A percentile compares a stretch with the other conserved stretches of the same genome.
Evolutionary conservation across 1,140 invertebrate genomes (phyloP).

Genomic region (Danaus melanippus): DNA sequence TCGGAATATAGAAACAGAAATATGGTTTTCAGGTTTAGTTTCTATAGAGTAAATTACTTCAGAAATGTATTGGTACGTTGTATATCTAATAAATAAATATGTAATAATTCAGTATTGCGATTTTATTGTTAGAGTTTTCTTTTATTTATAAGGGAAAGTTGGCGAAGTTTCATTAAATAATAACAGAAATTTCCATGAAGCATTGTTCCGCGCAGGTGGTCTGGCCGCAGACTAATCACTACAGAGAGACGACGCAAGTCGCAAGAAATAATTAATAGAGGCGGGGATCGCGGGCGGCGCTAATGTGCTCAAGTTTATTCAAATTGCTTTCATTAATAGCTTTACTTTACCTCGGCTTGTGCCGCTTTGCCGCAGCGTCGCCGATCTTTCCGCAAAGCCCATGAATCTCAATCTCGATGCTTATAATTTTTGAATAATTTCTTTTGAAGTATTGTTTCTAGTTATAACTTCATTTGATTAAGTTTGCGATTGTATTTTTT

Average conservation of each 20-base stretch:
- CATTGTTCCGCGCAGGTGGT: slow-evolving; percentile 3
- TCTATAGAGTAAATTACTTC: no score
- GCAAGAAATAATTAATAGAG: slow-evolving; percentile 12
- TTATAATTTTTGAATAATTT: slow-evolving; percentile 11
- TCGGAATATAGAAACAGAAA: no score
- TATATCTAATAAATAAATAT: no score
- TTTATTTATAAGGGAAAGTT: no score
- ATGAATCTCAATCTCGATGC: slow-evolving; percentile 19
- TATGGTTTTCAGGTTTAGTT: no score
- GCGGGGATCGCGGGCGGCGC: slow-evolving; percentile 13
- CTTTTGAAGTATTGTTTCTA: not conserved
- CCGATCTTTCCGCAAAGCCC: slow-evolving; percentile 4
- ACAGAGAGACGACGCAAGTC: slow-evolving; percentile 7
- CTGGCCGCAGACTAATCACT: slow-evolving; percentile 11
- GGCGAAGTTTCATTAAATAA: no score
- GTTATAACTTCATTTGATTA: not conserved
- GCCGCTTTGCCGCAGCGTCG: slow-evolving; percentile 3
- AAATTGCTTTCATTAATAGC: slow-evolving; percentile 32
- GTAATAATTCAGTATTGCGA: no score
- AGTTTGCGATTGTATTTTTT: not conserved
- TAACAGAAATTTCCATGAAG: no score
- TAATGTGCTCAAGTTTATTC: slow-evolving; percentile 30
- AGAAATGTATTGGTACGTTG: no score
- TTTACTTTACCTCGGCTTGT: slow-evolving; percentile 19
- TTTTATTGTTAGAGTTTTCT: no score